Evolutionary conservation across 64 coral and sea anemone species (phyloP), one percentile per base, ranked within the genome.

Genomic region (Actinia equina): DNA sequence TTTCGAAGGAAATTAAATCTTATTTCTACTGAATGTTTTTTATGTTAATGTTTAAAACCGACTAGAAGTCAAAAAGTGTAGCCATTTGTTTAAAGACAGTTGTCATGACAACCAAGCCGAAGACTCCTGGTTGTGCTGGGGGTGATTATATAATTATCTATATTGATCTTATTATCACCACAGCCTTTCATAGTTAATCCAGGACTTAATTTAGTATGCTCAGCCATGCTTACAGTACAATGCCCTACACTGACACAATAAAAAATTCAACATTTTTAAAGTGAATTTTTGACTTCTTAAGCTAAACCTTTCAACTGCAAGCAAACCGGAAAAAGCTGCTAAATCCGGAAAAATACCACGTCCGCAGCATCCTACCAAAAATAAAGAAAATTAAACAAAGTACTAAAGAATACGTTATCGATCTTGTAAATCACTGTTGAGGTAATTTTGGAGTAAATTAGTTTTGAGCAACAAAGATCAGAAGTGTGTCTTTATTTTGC

Each of bases 91-190:
- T 65, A 65, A 0, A 23, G n/a, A 23, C 62, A 65, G 62, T 65
- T 65, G 62, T 10, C 62, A 65, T 65, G n/a, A 23, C 62, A 10
- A 23, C 20, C 62, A 20, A 65, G 19, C 8, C n/a, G 19, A n/a
- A 65, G 62, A 10, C 19, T 23, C 5, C 7, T 20, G 22, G 6
- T n/a, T 65, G 7, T 7, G 19, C 19, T 57, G 55, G 62, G 62
- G 62, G 20, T 23, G 62, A 65, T 65, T 65, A 65, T n/a, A 65
- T n/a, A 65, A n/a, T 65, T 65, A 65, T 65, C 22, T 10, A n/a
- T 65, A 65, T 65, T 65, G 62, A 65, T 65, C 62, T 65, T 65
- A 65, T 65, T 65, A 65, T 65, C 19, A n/a, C 62, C 20, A 65
- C 0, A 14, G 4, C 22, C 15, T 65, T 65, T 65, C 62, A 65